Base-by-base conservation (phyloP, 2,797 vertebrate species). In the Tokudaia muenninki region DNA sequence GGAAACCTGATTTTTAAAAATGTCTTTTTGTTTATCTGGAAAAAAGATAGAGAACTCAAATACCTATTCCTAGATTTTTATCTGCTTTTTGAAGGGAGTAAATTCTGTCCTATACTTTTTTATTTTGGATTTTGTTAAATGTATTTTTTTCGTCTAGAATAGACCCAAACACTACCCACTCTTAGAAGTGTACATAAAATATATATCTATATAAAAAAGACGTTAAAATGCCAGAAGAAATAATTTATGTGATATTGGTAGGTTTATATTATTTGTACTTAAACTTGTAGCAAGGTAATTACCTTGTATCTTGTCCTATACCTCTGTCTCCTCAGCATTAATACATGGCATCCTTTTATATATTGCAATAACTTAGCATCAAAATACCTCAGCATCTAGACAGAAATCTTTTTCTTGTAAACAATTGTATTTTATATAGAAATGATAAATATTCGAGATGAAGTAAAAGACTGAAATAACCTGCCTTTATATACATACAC, bases 341-440 rank as follows among this genome's bases (percentile, higher is more conserved):
- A 31, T 74, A 3, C 3, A 52, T 74, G 61, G 1, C 10, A 0
- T 55, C 11, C 57, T 67, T 96, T 91, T n/a, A n/a, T n/a, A n/a
- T n/a, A 22, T 8, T 94, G 65, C 0, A 1, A 44, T 0, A 24
- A 22, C 6, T 65, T 93, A 77, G 77, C 72, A n/a, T 3, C 14
- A 91, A 9, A 50, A 37, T 80, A 37, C 55, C 6, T 89, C 47
- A 96, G 87, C 57, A 92, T 14, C 0, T 37, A 14, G 70, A n/a
- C 2, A 50, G 87, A 89, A 82, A 78, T 87, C 77, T 14, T 79
- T 16, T 34, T 8, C 3, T 61, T 41, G 47, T 87, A 52, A 95
- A 97, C 24, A 82, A 11, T n/a, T 95, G 67, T 11, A 78, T 14
- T 21, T 94, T 90, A 24, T 34, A 4, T 14, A 94, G 59, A 59